A percentile compares a stretch with the other conserved stretches of the same genome.
Conservation (phyloP, 2,888 invertebrate species). For the Lochmaea crataegi region DNA sequence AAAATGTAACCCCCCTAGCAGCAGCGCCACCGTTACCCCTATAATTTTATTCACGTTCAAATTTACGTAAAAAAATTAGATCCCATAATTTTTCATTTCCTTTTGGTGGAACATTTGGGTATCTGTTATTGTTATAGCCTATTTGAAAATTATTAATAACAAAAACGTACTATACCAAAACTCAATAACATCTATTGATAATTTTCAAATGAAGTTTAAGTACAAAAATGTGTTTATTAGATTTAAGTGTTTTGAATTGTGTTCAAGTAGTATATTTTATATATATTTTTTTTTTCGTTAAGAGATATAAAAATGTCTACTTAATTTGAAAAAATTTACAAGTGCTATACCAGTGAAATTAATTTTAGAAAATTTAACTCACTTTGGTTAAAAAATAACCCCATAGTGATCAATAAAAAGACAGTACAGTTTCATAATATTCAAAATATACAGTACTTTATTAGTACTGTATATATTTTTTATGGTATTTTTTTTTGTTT, state of each 20-base stretch:
- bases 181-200: no score
- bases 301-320: neutral
- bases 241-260: constrained; percentile 6
- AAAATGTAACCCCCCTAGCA: neutral
- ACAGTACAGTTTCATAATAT: neutral
- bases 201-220: neutral
- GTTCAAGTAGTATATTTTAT: neutral
- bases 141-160: no score
- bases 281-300: neutral
- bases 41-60: no score
- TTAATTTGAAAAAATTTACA: constrained; percentile 1
- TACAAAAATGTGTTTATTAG: constrained; percentile 15
- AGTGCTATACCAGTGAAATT: constrained; percentile 5
- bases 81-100: no score
- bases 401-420: constrained; percentile 1
- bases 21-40: neutral
- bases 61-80: no score
- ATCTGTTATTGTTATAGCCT: no score
- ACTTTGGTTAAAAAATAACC: constrained; percentile 6
- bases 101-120: no score
- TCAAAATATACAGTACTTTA: neutral
- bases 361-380: neutral
- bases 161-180: no score
- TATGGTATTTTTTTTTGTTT: neutral
- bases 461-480: no score